Evolutionary conservation across 2,888 invertebrate genomes (phyloP), one percentile per base, ranked within the genome.

Genomic region (Meganola albula): DNA sequence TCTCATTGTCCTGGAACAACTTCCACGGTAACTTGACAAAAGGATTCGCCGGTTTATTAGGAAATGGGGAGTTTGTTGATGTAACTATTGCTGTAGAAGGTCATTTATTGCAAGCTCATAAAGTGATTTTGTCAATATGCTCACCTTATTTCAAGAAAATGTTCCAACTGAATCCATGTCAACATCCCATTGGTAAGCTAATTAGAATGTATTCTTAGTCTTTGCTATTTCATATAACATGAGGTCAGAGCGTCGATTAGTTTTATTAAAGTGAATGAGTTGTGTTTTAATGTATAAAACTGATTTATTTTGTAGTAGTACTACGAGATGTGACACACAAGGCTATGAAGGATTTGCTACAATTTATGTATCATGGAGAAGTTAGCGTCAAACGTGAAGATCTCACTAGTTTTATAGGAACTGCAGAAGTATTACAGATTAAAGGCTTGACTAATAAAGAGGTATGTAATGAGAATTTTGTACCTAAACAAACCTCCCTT

Each of bases 351-450:
- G 91, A 92, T 63, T 89, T 92, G 61, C 74, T 92, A 37, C 91
- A 91, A 58, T 92, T 92, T 58, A 92, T 92, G 91, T 92, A 92
- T 58, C 89, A 91, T 74, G 92, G 92, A 27, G 92, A 92, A 83
- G 92, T 92, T 32, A 92, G 91, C 66, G 91, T 92, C 30, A 88
- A 91, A 54, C 87, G 91, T 52, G 92, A 92, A 63, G 91, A 92
- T 78, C 88, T 92, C 56, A 88, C 90, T 45, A 88, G 89, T 60
- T 92, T 92, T 78, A 82, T 92, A 59, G 89, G 91, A 53, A 92
- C 92, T 33, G 92, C 92, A 18, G 92, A 92, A 73, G 87, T 90
- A 24, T 77, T 92, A 45, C 91, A 92, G 78, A 91, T 92, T 45
- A 92, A 92, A 73, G 92, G 92, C 56, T 84, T 92, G 53, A 91